Percentiles rank a stretch among this genome's conserved stretches.
Evolutionary conservation across 2,888 invertebrate species (phyloP).

Genomic region (Candidula unifasciata): DNA sequence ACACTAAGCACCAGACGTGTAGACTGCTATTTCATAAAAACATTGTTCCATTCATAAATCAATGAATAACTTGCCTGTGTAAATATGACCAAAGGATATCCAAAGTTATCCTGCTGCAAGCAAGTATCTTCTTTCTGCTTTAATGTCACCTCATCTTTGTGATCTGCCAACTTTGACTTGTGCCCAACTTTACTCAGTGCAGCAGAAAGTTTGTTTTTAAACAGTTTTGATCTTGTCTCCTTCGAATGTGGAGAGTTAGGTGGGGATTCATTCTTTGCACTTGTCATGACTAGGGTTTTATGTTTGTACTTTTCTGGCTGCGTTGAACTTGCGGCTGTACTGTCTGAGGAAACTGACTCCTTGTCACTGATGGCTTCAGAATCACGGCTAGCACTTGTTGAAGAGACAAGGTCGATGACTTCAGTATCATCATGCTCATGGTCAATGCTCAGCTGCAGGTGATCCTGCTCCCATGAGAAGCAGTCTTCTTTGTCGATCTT

Average conservation of each 20-base stretch:
- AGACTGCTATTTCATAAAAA: background rate
- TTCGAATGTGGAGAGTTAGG: conserved; percentile 28
- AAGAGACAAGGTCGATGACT: conserved; percentile 55
- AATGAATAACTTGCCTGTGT: conserved; percentile 82
- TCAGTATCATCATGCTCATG: conserved; percentile 51
- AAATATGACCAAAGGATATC: conserved; percentile 91
- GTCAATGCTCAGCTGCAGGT: conserved; percentile 62
- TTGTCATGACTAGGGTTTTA: background rate
- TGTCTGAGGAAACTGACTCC: conserved; percentile 46
- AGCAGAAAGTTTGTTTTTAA: conserved; percentile 64
- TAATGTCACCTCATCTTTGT: conserved; percentile 22
- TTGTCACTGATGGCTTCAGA: conserved; percentile 27
- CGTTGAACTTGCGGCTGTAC: conserved; percentile 9
- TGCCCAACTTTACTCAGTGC: conserved; percentile 60
- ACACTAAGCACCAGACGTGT: too few relatives aligned
- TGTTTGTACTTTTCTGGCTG: background rate
- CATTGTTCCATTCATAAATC: background rate
- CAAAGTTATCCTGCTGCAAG: conserved; percentile 83
- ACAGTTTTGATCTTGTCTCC: conserved; percentile 49
- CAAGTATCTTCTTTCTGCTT: conserved; percentile 52
- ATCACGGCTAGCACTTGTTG: conserved; percentile 39
- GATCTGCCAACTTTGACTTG: conserved; percentile 52
- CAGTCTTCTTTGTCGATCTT: conserved; percentile 73
- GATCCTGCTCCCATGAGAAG: conserved; percentile 75
- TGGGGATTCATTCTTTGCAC: conserved; percentile 14